phyloP scores from a whole-genome alignment of 2,113 vertebrate genomes.

The Condylura cristata region DNA sequence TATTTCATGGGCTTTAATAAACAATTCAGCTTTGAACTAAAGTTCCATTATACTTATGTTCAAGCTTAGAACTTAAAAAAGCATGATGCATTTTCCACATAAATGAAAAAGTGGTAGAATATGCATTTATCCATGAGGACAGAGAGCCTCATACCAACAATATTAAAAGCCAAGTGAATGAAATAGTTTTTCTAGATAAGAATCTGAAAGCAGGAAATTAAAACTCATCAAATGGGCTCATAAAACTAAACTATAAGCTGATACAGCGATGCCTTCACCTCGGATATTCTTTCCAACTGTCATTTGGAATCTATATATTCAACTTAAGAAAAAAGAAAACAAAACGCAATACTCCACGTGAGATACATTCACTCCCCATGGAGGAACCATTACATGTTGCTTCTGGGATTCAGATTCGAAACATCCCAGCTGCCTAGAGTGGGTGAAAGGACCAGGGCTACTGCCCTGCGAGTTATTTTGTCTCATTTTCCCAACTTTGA shows the following conservation, averaged over 20 bases:
- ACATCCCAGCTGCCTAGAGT: background rate
- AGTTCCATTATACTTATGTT: slow-evolving; percentile 71
- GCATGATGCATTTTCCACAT: slow-evolving; percentile 21
- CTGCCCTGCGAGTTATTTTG: background rate
- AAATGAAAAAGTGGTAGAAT: slow-evolving; percentile 9
- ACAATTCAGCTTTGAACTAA: slow-evolving; percentile 53
- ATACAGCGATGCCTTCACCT: background rate
- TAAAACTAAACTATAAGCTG: slow-evolving; percentile 56
- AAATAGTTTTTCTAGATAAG: slow-evolving; percentile 37
- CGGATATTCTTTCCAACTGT: background rate
- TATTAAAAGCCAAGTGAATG: background rate
- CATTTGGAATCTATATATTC: slow-evolving; percentile 24
- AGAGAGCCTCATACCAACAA: background rate
- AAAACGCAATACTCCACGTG: background rate
- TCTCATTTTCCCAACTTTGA: background rate
- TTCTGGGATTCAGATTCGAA: background rate
- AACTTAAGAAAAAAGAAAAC: slow-evolving; percentile 9
- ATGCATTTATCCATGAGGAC: background rate
- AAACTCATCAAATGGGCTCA: slow-evolving; percentile 8
- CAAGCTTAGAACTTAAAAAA: slow-evolving; percentile 70
- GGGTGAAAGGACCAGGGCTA: background rate
- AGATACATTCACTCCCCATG: background rate
- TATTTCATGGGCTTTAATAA: slow-evolving; percentile 23
- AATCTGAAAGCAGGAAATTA: slow-evolving; percentile 36
- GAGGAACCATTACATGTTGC: background rate